phyloP scores from a whole-genome alignment of 2,888 invertebrate genomes.

The Drosophila paracracens region DNA sequence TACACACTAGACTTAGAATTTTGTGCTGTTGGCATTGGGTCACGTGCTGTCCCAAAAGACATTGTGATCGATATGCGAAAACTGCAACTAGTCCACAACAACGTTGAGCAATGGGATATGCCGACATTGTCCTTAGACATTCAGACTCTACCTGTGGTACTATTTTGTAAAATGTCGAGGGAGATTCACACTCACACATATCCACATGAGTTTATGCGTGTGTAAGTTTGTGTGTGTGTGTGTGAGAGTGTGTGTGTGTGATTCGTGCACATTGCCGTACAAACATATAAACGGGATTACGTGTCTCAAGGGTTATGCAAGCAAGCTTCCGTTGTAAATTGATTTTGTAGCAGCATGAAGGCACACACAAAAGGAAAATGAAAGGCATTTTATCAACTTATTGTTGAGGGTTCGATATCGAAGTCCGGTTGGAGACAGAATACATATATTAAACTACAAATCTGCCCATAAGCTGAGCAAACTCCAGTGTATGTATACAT shows the following conservation, averaged over 20 bases:
- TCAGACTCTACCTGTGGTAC: slow-evolving; percentile 61
- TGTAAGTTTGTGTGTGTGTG: slow-evolving; percentile 2
- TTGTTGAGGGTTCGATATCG: slow-evolving; percentile 49
- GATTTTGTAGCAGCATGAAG: slow-evolving; percentile 66
- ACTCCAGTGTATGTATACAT: not conserved
- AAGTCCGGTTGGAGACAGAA: slow-evolving; percentile 23
- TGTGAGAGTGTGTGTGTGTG: slow-evolving; percentile 13
- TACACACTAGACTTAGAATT: not conserved
- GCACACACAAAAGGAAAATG: slow-evolving; percentile 60
- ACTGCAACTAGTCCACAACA: slow-evolving; percentile 54
- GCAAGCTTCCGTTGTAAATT: slow-evolving; percentile 77
- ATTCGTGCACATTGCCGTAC: slow-evolving; percentile 27
- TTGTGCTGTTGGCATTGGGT: slow-evolving; percentile 31
- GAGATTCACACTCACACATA: slow-evolving; percentile 32
- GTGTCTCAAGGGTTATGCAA: slow-evolving; percentile 74
- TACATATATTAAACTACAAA: slow-evolving; percentile 19
- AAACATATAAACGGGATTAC: slow-evolving; percentile 69
- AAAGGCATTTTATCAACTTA: slow-evolving; percentile 70
- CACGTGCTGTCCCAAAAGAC: slow-evolving; percentile 62
- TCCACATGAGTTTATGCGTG: slow-evolving; percentile 21
- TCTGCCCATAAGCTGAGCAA: slow-evolving; percentile 23
- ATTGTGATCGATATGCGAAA: slow-evolving; percentile 73
- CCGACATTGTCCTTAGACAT: slow-evolving; percentile 72
- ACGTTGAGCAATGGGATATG: slow-evolving; percentile 50
- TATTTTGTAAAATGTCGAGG: slow-evolving; percentile 62